Evolutionary conservation across 2,113 vertebrate species (phyloP).

Genomic region (Nannobrachium achirus): DNA sequence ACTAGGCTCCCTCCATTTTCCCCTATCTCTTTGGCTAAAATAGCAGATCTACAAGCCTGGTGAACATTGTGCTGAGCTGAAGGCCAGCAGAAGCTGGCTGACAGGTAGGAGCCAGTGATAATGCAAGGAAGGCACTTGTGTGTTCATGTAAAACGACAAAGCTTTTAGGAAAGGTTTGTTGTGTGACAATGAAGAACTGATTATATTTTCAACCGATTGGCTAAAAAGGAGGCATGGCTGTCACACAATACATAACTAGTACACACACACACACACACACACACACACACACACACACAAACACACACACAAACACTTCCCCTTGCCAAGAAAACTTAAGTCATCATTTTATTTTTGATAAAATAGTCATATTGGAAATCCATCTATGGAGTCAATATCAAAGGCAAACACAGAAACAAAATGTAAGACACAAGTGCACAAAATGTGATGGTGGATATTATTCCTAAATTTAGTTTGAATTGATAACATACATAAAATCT

Average conservation of each 20-base stretch:
- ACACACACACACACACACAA: too few relatives aligned
- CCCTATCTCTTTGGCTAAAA: too few relatives aligned
- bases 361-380: constrained; percentile 19
- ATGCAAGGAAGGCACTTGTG: too few relatives aligned
- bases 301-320: not conserved
- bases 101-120: too few relatives aligned
- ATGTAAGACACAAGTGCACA: constrained; percentile 50
- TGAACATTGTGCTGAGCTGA: too few relatives aligned
- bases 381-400: constrained; percentile 24
- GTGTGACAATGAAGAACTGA: not conserved
- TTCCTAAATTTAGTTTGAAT: constrained; percentile 16
- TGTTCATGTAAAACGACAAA: not conserved
- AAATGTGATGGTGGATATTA: constrained; percentile 15
- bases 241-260: too few relatives aligned
- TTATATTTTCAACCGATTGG: not conserved
- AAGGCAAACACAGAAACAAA: constrained; percentile 56
- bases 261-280: too few relatives aligned
- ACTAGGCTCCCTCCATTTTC: too few relatives aligned
- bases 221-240: not conserved
- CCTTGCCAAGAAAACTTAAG: too few relatives aligned
- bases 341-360: constrained; percentile 33
- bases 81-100: too few relatives aligned
- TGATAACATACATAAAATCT: not conserved
- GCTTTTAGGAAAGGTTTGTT: not conserved
- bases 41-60: too few relatives aligned